Evolutionary conservation across 2,113 vertebrate genomes (phyloP), one percentile per base, ranked within the genome.

Genomic region (Columba livia): DNA sequence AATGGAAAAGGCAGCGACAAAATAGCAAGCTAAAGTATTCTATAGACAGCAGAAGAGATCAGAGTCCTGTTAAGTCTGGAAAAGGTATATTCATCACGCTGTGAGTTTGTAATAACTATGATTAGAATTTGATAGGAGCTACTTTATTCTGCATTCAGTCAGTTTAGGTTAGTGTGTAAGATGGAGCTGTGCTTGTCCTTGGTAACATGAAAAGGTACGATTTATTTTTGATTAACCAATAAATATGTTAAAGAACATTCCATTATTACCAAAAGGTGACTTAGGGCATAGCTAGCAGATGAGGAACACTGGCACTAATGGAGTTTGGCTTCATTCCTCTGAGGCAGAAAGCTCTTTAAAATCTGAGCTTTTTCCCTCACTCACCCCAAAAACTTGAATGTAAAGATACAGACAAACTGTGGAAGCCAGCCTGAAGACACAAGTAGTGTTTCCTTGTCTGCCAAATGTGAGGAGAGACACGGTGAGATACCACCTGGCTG

Each of bases 201-300:
- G 51, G n/a, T 73, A 31, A 44, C 56, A 20, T 38, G n/a, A 64
- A 60, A 71, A 83, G 20, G n/a, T 62, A 36, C 23, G 31, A 71
- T 85, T 96, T 19, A 71, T 80, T 83, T 90, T 84, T 66, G 25
- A 60, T 93, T 67, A 84, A 84, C 38, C 38, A 93, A 60, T 84
- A 89, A 90, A 74, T 81, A 90, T 14, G 60, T 92, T 95, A 60
- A 85, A 83, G 75, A 80, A 54, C 51, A 42, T 84, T 74, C 34
- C 6, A 3, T 86, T 81, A 60, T 81, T 70, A 80, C 31, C 15
- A 9, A 84, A 74, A 67, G 72, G 83, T 89, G 72, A 38, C 48
- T 62, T 51, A 32, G 60, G 75, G 53, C 38, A 51, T 24, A 34
- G 34, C 34, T 44, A 64, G 61, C 40, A 81, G 51, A 13, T 44